Conservation (phyloP, 1,140 invertebrate genomes). For the Xylocopa sonorina region DNA sequence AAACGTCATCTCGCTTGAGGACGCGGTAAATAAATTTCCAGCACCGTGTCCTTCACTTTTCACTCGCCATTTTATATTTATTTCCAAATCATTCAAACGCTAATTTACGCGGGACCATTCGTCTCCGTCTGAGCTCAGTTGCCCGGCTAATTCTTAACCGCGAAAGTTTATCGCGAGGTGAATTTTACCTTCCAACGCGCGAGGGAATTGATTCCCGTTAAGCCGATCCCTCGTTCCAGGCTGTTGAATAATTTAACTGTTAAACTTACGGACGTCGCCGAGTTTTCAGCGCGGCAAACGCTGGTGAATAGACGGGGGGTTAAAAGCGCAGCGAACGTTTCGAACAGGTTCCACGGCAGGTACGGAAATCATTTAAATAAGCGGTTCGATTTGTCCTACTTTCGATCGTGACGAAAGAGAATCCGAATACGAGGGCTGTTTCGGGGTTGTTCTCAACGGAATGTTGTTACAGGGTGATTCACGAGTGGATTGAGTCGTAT, state of each 20-base stretch:
- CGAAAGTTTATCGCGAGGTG: background rate
- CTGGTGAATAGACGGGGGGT: background rate
- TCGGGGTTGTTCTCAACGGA: background rate
- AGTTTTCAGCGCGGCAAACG: background rate
- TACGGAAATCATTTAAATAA: background rate
- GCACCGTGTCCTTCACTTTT: no score
- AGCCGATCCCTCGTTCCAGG: background rate
- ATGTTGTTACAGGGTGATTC: no score
- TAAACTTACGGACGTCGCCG: background rate
- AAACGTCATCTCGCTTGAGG: background rate
- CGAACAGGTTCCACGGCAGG: background rate
- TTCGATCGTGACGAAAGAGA: background rate
- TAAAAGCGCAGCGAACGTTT: background rate
- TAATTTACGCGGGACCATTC: no score
- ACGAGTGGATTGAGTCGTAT: no score
- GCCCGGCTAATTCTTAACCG: background rate
- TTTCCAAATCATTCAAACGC: no score
- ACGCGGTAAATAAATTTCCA: no score
- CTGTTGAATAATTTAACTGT: conserved; percentile 26
- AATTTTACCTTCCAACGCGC: conserved; percentile 2
- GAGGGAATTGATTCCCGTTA: background rate
- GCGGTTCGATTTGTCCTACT: no score
- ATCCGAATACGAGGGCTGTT: background rate
- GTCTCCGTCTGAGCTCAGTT: background rate
- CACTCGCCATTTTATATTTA: no score